Percentiles rank a stretch among this genome's conserved stretches.
These are phyloP conservation scores for Neoscelio sp. DNA, from an alignment of 2,888 invertebrate species.

Conservation along the genomic window DNA sequence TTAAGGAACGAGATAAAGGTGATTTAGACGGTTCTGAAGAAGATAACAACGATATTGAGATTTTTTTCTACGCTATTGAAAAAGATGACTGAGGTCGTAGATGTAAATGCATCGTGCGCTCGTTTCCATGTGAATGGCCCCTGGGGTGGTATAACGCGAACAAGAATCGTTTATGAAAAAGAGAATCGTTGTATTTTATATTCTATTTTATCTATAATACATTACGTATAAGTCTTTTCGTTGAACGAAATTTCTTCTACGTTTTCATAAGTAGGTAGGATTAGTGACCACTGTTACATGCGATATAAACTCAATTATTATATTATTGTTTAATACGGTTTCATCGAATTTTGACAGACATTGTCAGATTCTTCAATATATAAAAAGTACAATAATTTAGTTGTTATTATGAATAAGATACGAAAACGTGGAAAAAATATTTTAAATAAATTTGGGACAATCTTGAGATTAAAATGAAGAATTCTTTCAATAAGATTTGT, in stretches of 20 bases:
- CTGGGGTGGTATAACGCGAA: not conserved
- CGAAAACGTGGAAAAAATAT: too few species aligned
- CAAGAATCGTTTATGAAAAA: slow-evolving; percentile 7
- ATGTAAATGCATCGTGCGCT: slow-evolving; percentile 1
- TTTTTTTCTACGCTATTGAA: slow-evolving; percentile 3
- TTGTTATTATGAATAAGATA: too few species aligned
- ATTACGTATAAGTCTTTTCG: slow-evolving; percentile 12
- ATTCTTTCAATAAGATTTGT: too few species aligned
- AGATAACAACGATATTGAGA: not conserved
- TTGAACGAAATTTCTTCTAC: slow-evolving; percentile 3
- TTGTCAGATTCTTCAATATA: too few species aligned
- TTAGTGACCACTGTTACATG: too few species aligned
- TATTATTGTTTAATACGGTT: too few species aligned
- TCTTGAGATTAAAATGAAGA: too few species aligned
- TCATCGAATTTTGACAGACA: too few species aligned
- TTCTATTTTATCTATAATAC: slow-evolving; percentile 4
- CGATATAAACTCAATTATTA: too few species aligned
- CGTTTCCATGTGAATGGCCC: not conserved
- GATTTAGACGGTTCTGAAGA: not conserved
- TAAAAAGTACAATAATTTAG: too few species aligned
- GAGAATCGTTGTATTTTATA: slow-evolving; percentile 7
- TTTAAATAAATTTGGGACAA: too few species aligned
- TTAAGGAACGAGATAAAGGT: not conserved
- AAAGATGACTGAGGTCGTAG: not conserved
- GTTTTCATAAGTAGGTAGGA: too few species aligned